A percentile compares a stretch with the other conserved stretches of the same genome.
These are phyloP conservation scores for Glaucopsyche alexis DNA, from an alignment of 2,888 invertebrate genomes.

Conservation along the genomic window DNA sequence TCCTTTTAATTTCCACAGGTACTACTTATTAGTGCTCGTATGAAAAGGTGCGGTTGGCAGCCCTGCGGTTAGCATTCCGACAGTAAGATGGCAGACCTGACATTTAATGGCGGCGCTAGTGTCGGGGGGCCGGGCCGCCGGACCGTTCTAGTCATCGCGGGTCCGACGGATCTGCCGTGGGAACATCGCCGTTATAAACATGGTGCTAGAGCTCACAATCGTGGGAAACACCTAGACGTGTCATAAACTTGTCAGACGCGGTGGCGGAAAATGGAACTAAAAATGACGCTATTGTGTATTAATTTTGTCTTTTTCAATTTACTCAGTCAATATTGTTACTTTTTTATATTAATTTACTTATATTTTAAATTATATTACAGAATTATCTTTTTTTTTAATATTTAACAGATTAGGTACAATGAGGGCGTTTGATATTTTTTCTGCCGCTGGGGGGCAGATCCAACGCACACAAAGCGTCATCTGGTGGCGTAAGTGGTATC, in stretches of 20 bases:
- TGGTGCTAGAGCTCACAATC: constrained; percentile 31
- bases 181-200: constrained; percentile 40
- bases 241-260: background rate
- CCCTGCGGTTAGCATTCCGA: constrained; percentile 30
- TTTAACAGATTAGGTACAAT: too few species aligned
- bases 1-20: background rate
- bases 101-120: constrained; percentile 62
- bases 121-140: constrained; percentile 67
- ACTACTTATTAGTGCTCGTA: background rate
- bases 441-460: too few species aligned
- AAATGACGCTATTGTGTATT: background rate
- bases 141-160: constrained; percentile 79
- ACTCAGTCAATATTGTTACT: background rate
- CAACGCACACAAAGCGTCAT: too few species aligned
- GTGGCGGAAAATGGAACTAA: background rate
- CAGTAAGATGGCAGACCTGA: constrained; percentile 65
- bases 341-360: background rate
- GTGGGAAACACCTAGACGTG: constrained; percentile 34
- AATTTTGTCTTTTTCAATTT: background rate
- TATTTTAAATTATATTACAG: background rate
- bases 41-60: constrained; percentile 3
- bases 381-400: too few species aligned
- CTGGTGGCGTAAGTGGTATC: too few species aligned
- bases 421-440: too few species aligned
- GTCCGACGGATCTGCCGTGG: constrained; percentile 65